Percentiles rank a stretch among this genome's conserved stretches.
Evolutionary conservation across 2,888 invertebrate genomes (phyloP).

Genomic region (Diploptera punctata): DNA sequence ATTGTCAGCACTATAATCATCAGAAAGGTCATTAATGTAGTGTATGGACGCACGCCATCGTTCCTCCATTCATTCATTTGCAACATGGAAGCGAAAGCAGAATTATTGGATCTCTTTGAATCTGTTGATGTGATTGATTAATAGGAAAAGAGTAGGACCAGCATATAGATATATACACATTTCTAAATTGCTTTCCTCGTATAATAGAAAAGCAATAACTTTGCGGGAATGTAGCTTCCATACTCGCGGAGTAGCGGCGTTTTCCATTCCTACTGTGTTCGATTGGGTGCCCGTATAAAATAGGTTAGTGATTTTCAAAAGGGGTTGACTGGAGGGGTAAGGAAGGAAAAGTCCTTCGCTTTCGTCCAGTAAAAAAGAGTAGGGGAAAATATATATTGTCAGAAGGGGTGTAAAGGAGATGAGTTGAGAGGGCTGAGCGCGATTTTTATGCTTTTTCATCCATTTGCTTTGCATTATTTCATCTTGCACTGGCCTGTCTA

Average conservation of each 20-base stretch:
- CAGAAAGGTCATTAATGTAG: no score
- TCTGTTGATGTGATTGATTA: slow-evolving; percentile 11
- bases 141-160: not conserved
- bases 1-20: no score
- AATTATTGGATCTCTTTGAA: slow-evolving; percentile 6
- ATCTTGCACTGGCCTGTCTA: not conserved
- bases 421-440: not conserved
- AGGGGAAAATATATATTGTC: no score
- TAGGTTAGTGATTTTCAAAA: slow-evolving; percentile 9
- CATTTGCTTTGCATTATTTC: slow-evolving; percentile 1
- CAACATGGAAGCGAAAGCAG: not conserved
- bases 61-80: not conserved
- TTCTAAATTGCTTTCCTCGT: not conserved
- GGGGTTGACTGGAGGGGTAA: no score
- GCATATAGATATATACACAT: not conserved
- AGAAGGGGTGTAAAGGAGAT: not conserved
- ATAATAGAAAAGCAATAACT: slow-evolving; percentile 11
- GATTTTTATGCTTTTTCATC: not conserved
- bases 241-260: not conserved
- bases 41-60: no score
- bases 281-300: slow-evolving; percentile 19
- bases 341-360: not conserved
- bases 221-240: not conserved
- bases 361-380: no score
- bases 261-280: slow-evolving; percentile 17